Evolutionary conservation across 1,140 invertebrate species (phyloP), one percentile per base, ranked within the genome.

Genomic region (Lineus longissimus): DNA sequence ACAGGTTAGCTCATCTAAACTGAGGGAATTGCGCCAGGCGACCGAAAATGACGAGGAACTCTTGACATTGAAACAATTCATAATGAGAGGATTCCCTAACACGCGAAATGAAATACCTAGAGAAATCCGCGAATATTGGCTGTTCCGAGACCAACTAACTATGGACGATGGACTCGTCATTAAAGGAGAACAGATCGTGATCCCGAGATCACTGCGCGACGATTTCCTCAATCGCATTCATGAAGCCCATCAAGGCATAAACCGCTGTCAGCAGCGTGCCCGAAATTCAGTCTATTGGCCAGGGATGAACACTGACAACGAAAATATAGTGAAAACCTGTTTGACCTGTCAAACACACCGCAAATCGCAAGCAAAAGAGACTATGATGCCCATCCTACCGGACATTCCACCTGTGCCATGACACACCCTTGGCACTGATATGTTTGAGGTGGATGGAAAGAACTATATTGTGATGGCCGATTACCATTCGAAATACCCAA

Each of bases 271-370:
- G 30, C 19, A 47, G 22, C 47, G 51, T 4, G 61, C 61, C 22
- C 33, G 22, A 19, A 27, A 59, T 9, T 43, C 11, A 25, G 59
- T 66, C 0, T 68, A 30, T n/a, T 68, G 64, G 60, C 30, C 2
- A 17, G 54, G 57, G 13, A 63, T 69, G 1, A 66, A 45, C 40
- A 63, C 19, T n/a, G 67, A 71, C 30, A 69, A 67, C 33, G 56
- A 31, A 23, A 58, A 71, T 11, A 45, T 63, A 1, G 63, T 66
- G 15, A 19, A 23, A 25, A 41, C 56, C 19, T 70, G 67, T 51
- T 22, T n/a, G 17, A 54, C 30, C 15, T 67, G 66, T 61, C 33
- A 22, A 43, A 40, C 36, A 70, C 19, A 30, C 15, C 33, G 15
- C 6, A 36, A 57, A 1, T 54, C 57, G 9, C 55, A 51, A 9